Base-by-base conservation (phyloP, 2,113 vertebrate species). In the Xyrauchen texanus region DNA sequence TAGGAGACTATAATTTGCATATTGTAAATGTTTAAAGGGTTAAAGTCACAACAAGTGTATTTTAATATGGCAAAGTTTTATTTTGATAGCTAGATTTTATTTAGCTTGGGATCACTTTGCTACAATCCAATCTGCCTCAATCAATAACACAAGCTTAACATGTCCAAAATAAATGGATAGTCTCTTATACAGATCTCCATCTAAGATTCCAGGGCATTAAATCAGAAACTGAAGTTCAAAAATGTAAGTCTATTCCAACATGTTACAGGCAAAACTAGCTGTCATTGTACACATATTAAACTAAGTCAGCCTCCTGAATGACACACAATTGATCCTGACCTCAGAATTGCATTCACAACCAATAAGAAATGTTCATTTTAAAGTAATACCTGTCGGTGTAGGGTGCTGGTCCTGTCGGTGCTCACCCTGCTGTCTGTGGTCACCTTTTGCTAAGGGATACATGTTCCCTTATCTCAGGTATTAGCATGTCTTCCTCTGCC, bases 401-500 rank as follows among this genome's bases (percentile, higher is more conserved):
- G 46, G 8, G 13, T 7, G 15, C 34, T 42, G 12, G 42, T 55
- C 44, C 4, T 66, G 61, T 13, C 21, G 1, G 68, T 21, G 51
- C 62, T 61, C 45, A 67, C 61, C 68, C 67, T 47, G 7, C 58
- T 60, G 82, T 44, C 78, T 57, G 65, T 34, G 47, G 62, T 84
- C 79, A 77, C 68, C 67, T 57, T 21, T 42, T 9, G 44, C 67
- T 81, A 45, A 74, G 71, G 58, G 58, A 61, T 74, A 61, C 10
- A 5, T 51, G 72, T 84, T 73, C 82, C 77, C 64, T 84, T 81
- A 77, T 71, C 69, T 63, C 52, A 34, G 65, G 74, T 78, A 77
- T 78, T 73, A 73, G 74, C 63, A 51, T 74, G 78, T 77, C 82
- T 68, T 15, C 61, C 72, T 52, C 67, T 58, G 65, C 68, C 47